These are phyloP conservation scores for Umimayanthus kanabou DNA, from an alignment of 92 coral and sea anemone genomes.

Conservation along the genomic window DNA sequence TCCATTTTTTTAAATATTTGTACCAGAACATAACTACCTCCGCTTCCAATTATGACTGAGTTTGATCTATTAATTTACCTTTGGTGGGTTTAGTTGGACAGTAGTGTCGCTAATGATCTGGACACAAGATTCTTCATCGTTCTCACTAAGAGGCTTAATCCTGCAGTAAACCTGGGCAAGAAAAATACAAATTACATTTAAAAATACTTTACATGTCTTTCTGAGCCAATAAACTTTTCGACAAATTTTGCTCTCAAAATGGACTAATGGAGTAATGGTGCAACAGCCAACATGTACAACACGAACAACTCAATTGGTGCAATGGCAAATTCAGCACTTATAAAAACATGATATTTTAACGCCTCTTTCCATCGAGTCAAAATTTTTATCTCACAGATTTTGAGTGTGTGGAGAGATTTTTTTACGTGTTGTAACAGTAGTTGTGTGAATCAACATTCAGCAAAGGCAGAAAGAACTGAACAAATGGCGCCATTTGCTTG, in stretches of 20 bases:
- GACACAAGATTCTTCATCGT: constrained; percentile 95
- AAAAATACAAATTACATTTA: neutral
- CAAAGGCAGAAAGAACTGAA: neutral
- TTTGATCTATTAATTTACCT: constrained; percentile 49
- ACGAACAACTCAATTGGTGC: no score
- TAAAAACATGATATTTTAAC: no score
- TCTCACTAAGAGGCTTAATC: constrained; percentile 84
- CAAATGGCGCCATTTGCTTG: neutral
- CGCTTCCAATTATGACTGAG: no score
- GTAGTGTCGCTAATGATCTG: constrained; percentile 71
- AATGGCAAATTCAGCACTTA: no score
- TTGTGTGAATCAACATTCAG: neutral
- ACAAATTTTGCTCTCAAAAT: no score
- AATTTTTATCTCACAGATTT: no score
- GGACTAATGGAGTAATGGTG: no score
- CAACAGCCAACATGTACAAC: no score
- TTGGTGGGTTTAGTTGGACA: constrained; percentile 92
- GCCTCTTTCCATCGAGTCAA: neutral
- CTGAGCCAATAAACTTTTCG: no score
- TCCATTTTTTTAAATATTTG: no score
- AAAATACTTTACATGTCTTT: neutral
- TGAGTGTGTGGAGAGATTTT: neutral
- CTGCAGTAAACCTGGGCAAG: constrained; percentile 88
- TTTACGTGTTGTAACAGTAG: neutral
- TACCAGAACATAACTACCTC: neutral